Evolutionary conservation across 2,797 vertebrate species (phyloP).

Genomic region (Lithobates sylvaticus): DNA sequence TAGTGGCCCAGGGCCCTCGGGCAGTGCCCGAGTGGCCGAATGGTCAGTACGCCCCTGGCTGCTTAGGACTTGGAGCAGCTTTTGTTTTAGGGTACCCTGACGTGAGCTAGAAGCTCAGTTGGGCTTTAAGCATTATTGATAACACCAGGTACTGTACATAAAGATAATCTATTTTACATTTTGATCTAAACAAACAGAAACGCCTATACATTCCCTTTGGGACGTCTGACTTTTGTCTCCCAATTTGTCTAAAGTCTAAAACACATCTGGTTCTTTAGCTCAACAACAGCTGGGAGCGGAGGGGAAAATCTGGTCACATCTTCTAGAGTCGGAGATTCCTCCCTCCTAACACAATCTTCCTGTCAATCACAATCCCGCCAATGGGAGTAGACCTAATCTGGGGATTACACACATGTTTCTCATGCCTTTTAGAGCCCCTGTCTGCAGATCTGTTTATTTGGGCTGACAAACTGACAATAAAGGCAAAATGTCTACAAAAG

Average conservation of each 20-base stretch:
- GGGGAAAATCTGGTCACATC: neutral
- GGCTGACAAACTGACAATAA: slow-evolving; percentile 40
- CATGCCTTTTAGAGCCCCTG: slow-evolving; percentile 3
- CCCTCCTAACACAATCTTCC: neutral
- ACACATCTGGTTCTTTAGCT: neutral
- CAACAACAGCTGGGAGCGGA: neutral
- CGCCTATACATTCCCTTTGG: too few species aligned
- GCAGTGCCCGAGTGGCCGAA: too few species aligned
- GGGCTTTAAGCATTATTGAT: too few species aligned
- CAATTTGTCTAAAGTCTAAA: neutral
- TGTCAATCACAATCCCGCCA: slow-evolving; percentile 22
- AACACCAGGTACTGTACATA: too few species aligned
- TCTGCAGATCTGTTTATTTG: slow-evolving; percentile 25
- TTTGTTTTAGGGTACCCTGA: too few species aligned
- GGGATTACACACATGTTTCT: slow-evolving; percentile 26
- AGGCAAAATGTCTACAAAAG: slow-evolving; percentile 10
- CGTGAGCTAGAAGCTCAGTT: too few species aligned
- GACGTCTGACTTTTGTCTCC: neutral
- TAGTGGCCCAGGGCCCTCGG: too few species aligned
- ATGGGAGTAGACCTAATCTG: slow-evolving; percentile 19
- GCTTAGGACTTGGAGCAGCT: too few species aligned
- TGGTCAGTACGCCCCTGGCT: too few species aligned
- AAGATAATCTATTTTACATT: too few species aligned
- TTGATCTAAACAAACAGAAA: too few species aligned
- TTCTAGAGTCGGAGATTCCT: neutral